A percentile compares a stretch with the other conserved stretches of the same genome.
Conservation (phyloP, 2,888 invertebrate species). For the Macrophya annulata region DNA sequence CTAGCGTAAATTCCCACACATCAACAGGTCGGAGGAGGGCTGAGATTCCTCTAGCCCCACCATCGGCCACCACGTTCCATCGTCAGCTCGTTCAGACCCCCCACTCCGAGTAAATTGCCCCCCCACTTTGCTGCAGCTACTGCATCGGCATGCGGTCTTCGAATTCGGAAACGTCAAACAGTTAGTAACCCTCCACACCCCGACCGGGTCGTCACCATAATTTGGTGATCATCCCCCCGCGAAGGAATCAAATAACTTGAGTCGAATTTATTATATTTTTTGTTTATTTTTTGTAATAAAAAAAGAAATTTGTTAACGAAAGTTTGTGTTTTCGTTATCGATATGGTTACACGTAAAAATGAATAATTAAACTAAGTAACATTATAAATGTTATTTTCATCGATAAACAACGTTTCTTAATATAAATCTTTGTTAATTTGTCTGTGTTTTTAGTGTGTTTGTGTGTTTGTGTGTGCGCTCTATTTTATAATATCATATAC, state of each 20-base stretch:
- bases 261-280: not conserved
- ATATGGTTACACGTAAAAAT: not conserved
- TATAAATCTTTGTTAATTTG: not conserved
- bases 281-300: not conserved
- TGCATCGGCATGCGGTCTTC: slow-evolving; percentile 78
- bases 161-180: slow-evolving; percentile 79
- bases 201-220: slow-evolving; percentile 66
- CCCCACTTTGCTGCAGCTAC: slow-evolving; percentile 62
- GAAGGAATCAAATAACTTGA: not conserved
- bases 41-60: slow-evolving; percentile 66
- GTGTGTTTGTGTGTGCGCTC: not conserved
- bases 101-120: slow-evolving; percentile 63
- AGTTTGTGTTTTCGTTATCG: not conserved
- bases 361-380: not conserved
- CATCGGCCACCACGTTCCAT: slow-evolving; percentile 64
- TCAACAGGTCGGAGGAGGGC: slow-evolving; percentile 78
- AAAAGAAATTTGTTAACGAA: not conserved
- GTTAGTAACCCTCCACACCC: slow-evolving; percentile 77
- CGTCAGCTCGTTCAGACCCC: slow-evolving; percentile 61
- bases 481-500: not conserved
- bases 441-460: slow-evolving; percentile 25
- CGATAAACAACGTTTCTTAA: not conserved
- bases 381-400: not conserved
- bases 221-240: slow-evolving; percentile 57
- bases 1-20: slow-evolving; percentile 78